Evolutionary conservation across 2,797 vertebrate species (phyloP).

Genomic region (Leptatherina wallacei): DNA sequence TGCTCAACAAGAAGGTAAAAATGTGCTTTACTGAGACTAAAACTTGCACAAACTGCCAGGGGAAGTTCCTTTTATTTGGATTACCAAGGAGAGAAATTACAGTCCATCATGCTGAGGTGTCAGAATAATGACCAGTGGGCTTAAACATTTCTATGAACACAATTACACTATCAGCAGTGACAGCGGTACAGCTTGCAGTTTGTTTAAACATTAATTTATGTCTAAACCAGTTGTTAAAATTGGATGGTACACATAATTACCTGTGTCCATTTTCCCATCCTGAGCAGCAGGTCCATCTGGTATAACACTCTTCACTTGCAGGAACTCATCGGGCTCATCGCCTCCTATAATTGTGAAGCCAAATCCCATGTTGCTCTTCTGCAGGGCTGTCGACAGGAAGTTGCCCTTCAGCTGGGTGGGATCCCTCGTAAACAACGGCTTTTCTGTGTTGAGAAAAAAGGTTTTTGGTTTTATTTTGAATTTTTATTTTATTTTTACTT

Average conservation of each 20-base stretch:
- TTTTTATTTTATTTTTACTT: background rate
- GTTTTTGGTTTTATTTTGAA: conserved; percentile 4
- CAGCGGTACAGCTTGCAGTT: conserved; percentile 23
- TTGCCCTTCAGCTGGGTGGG: conserved; percentile 97
- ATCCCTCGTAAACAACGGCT: conserved; percentile 96
- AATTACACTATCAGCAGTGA: conserved; percentile 15
- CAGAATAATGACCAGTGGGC: conserved; percentile 41
- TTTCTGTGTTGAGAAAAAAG: conserved; percentile 85
- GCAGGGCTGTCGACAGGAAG: conserved; percentile 95
- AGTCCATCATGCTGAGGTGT: conserved; percentile 33
- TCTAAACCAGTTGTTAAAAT: conserved; percentile 19
- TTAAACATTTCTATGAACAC: conserved; percentile 39
- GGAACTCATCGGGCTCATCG: conserved; percentile 97
- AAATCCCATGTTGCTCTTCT: conserved; percentile 99
- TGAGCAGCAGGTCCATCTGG: conserved; percentile 97
- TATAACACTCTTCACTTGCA: conserved; percentile 99
- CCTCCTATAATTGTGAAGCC: conserved; percentile 99
- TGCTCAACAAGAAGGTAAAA: conserved; percentile 13
- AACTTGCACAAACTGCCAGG: conserved; percentile 18
- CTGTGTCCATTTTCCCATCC: conserved; percentile 98
- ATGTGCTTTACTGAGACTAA: conserved; percentile 21
- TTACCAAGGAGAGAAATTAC: conserved; percentile 32
- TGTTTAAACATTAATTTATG: conserved; percentile 34
- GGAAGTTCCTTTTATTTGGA: conserved; percentile 23
- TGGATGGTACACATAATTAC: conserved; percentile 73